phyloP scores from a whole-genome alignment of 1,140 invertebrate species.

The Latrodectus geometricus region DNA sequence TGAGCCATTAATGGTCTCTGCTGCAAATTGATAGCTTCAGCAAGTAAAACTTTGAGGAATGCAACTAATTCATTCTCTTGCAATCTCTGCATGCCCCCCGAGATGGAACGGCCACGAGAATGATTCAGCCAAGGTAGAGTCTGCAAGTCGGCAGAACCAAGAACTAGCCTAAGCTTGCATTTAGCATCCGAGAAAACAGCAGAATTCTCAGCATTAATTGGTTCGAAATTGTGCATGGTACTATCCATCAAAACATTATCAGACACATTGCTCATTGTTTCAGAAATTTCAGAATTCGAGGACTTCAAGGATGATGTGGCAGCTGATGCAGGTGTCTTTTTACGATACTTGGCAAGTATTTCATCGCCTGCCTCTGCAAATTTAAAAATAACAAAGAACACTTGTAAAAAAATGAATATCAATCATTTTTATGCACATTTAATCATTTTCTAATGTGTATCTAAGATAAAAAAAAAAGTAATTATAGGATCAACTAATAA shows the following conservation, averaged over 20 bases:
- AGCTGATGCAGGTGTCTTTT: conserved; percentile 75
- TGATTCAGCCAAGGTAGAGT: conserved; percentile 62
- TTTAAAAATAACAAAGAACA: conserved; percentile 4
- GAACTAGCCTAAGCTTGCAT: conserved; percentile 89
- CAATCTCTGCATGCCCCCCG: conserved; percentile 50
- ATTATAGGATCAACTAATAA: too few species aligned
- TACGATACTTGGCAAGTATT: conserved; percentile 93
- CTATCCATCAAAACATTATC: conserved; percentile 68
- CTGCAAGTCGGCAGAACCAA: conserved; percentile 83
- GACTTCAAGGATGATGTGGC: conserved; percentile 14
- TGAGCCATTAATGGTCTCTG: conserved; percentile 85
- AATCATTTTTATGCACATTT: conserved; percentile 35
- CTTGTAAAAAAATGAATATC: too few species aligned
- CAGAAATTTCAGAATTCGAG: conserved; percentile 10
- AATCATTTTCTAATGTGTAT: background rate
- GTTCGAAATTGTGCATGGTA: conserved; percentile 75
- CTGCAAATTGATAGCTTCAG: conserved; percentile 88
- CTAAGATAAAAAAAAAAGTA: too few species aligned
- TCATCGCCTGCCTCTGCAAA: conserved; percentile 84
- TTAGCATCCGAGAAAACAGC: conserved; percentile 86
- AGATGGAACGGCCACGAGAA: conserved; percentile 43
- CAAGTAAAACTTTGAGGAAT: conserved; percentile 75
- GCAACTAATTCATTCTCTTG: conserved; percentile 65
- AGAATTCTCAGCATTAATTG: conserved; percentile 74
- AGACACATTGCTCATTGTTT: conserved; percentile 42